Percentiles rank a stretch among this genome's conserved stretches.
These are phyloP conservation scores for Muscidifurax raptorellus DNA, from an alignment of 1,140 invertebrate species.

Conservation along the genomic window DNA sequence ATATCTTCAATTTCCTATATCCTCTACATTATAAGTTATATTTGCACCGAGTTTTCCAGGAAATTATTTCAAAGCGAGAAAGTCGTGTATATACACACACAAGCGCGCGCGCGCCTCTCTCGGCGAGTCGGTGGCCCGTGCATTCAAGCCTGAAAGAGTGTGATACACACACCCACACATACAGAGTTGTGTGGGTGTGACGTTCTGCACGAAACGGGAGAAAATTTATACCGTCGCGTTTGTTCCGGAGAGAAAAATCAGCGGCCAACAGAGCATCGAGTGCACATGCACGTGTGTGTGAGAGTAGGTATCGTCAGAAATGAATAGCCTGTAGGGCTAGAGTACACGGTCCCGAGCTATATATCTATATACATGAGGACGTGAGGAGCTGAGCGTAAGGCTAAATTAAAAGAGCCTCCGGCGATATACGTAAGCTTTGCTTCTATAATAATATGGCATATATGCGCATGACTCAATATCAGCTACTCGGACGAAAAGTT, in stretches of 20 bases:
- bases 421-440: slow-evolving; percentile 23
- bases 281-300: neutral
- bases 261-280: neutral
- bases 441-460: slow-evolving; percentile 10
- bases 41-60: too few species aligned
- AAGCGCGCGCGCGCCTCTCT: too few species aligned
- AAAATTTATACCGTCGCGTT: neutral
- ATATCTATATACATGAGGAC: neutral
- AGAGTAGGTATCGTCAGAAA: neutral
- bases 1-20: slow-evolving; percentile 9
- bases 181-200: too few species aligned
- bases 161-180: neutral
- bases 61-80: too few species aligned
- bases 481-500: neutral
- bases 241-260: slow-evolving; percentile 13
- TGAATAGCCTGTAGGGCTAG: neutral
- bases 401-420: slow-evolving; percentile 42
- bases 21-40: too few species aligned
- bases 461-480: neutral
- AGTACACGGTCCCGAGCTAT: neutral
- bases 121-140: too few species aligned
- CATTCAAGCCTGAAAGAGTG: neutral
- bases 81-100: neutral
- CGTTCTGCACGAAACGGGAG: neutral
- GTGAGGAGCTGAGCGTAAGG: neutral